Base-by-base conservation (phyloP, 1,140 invertebrate species). In the Bilobella aurantiaca region DNA sequence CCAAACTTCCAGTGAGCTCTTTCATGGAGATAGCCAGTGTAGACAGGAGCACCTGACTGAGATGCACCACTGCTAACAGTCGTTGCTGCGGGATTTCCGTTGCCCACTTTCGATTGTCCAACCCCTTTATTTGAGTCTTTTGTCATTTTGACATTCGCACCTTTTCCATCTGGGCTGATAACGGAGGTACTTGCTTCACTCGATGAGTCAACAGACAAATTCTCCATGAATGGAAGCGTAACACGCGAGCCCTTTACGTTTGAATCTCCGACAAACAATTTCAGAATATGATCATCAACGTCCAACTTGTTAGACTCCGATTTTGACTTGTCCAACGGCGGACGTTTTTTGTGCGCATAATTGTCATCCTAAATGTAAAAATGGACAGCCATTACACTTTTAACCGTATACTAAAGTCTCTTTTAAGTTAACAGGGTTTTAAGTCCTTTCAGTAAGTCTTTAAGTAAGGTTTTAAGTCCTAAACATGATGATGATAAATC, bases 1-100 rank as follows among this genome's bases (percentile, higher is more conserved):
- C 68, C 68, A 56, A 70, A 65, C 32, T 67, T 67, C 68, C 64
- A 69, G 25, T 67, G 65, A 23, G 65, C 64, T 2, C 68, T 32
- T 8, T 63, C 34, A 25, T 70, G 68, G 3, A 70, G 31, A 49
- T 58, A 64, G 12, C 65, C 65, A 1, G 29, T 58, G 30, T 70
- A 42, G 2, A 70, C 18, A n/a, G 61, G 29, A 5, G 30, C 62
- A 3, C 18, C 32, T 29, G 21, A 60, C 42, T 16, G 27, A 53
- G 16, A 29, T n/a, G 27, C 32, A 27, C 30, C 30, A 58, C 23
- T 25, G 63, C 21, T 37, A 16, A n/a, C n/a, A n/a, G n/a, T n/a
- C n/a, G n/a, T n/a, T n/a, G n/a, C n/a, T n/a, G n/a, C n/a, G 3
- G 58, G 29, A 31, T 29, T 12, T 12, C 14, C 31, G 16, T 18